A percentile compares a stretch with the other conserved stretches of the same genome.
Evolutionary conservation across 2,113 vertebrate genomes (phyloP).

Genomic region (Strigops habroptila): DNA sequence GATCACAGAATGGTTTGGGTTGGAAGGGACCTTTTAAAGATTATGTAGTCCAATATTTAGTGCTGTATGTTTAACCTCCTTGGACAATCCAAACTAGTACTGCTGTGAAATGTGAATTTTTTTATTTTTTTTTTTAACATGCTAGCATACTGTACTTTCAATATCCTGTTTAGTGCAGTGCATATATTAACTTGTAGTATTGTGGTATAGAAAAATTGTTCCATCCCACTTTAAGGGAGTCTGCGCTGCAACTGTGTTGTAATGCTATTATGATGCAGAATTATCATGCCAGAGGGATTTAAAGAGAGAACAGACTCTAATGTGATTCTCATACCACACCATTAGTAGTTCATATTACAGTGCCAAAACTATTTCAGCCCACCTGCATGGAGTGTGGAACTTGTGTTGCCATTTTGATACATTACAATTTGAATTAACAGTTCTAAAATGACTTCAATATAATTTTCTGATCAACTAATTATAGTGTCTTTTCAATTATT

Average conservation of each 20-base stretch:
- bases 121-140: not conserved
- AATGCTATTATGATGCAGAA: not conserved
- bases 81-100: not conserved
- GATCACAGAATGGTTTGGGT: too few relatives aligned
- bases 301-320: not conserved
- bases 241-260: not conserved
- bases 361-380: slow-evolving; percentile 35
- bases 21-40: too few relatives aligned
- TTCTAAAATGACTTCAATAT: slow-evolving; percentile 50
- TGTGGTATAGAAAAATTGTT: not conserved
- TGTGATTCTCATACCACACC: not conserved
- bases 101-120: not conserved
- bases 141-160: too few relatives aligned
- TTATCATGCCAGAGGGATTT: not conserved
- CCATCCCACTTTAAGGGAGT: not conserved
- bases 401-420: not conserved
- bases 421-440: slow-evolving; percentile 27
- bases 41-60: too few relatives aligned
- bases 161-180: not conserved
- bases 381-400: not conserved
- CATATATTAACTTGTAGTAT: not conserved
- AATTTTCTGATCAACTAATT: slow-evolving; percentile 63
- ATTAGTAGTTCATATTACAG: not conserved
- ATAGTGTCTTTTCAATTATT: slow-evolving; percentile 57
- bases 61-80: not conserved